Conservation (phyloP, 2,797 vertebrate species). For the Channallabes apus region DNA sequence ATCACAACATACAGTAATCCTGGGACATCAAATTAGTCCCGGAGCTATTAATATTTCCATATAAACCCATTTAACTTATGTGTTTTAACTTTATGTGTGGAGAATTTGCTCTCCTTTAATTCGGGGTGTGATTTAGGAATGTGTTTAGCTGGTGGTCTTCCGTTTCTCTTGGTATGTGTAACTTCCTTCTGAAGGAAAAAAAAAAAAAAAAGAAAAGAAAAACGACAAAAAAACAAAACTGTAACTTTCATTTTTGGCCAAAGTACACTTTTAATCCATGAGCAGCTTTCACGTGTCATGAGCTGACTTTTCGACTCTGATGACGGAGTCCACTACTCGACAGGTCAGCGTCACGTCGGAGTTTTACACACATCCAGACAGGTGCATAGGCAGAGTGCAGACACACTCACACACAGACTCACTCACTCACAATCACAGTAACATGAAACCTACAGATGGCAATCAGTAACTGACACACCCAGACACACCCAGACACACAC, state of each 20-base stretch:
- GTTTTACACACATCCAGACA: slow-evolving; percentile 20
- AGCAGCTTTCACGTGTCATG: slow-evolving; percentile 22
- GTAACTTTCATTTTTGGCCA: slow-evolving; percentile 3
- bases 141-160: background rate
- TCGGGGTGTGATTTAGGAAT: background rate
- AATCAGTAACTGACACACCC: background rate
- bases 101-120: background rate
- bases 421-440: background rate
- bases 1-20: background rate
- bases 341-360: slow-evolving; percentile 1
- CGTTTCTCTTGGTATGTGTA: too few species aligned
- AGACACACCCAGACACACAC: background rate
- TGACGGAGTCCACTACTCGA: background rate
- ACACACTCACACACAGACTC: background rate
- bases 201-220: too few species aligned
- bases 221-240: background rate
- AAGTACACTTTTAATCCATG: background rate
- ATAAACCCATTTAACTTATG: background rate
- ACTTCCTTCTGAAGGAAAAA: too few species aligned
- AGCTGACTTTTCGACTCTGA: background rate
- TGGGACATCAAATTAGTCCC: background rate
- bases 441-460: background rate
- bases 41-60: background rate
- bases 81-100: background rate
- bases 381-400: slow-evolving; percentile 46